phyloP scores from a whole-genome alignment of 2,113 vertebrate species.

The Sylvia atricapilla region DNA sequence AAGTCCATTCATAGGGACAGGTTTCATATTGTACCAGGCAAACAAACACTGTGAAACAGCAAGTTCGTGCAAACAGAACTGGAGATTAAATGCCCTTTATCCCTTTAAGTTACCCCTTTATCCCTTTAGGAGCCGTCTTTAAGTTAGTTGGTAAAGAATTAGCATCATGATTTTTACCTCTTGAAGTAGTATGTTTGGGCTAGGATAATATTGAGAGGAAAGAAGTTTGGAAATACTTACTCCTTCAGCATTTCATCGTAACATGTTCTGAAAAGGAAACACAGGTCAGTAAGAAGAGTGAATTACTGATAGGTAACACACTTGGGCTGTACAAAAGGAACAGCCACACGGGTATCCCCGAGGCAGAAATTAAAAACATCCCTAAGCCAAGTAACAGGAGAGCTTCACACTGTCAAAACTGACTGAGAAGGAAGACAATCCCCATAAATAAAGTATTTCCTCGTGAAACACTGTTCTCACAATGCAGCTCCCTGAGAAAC shows the following conservation, averaged over 20 bases:
- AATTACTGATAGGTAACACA: not conserved
- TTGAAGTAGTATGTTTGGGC: not conserved
- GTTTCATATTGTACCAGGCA: not conserved
- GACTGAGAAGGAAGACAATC: not conserved
- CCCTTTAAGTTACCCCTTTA: not conserved
- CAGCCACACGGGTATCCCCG: not conserved
- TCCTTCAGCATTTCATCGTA: conserved; percentile 84
- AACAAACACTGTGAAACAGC: not conserved
- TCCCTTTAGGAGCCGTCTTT: not conserved
- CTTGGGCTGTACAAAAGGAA: not conserved
- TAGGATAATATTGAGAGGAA: not conserved
- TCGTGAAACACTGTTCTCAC: not conserved
- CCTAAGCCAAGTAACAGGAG: not conserved
- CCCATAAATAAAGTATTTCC: not conserved
- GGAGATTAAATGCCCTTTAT: not conserved
- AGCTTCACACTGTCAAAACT: not conserved
- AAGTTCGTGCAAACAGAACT: not conserved
- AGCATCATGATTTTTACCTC: not conserved
- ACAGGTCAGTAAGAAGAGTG: not conserved
- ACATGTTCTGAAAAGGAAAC: conserved; percentile 84
- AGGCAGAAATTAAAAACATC: not conserved
- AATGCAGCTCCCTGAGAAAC: accelerated
- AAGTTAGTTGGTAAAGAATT: not conserved
- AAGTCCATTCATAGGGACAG: not conserved
- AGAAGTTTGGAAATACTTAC: conserved; percentile 63